Base-by-base conservation (phyloP, 2,797 vertebrate species). In the Kryptolebias ocellatus region DNA sequence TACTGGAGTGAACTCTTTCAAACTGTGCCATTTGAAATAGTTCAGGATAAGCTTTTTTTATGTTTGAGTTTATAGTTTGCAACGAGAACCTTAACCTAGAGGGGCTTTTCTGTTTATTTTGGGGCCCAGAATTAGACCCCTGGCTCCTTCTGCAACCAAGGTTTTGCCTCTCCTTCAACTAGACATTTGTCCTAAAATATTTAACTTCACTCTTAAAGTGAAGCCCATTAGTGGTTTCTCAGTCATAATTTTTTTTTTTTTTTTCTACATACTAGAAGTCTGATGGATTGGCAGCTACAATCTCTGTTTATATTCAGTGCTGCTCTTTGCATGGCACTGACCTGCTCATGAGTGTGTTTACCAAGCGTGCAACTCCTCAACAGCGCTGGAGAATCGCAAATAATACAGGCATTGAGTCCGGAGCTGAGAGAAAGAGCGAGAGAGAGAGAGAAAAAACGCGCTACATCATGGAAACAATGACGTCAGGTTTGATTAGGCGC, bases 381-480 rank as follows among this genome's bases (percentile, higher is more conserved):
- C 56, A 55, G 68, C 52, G 64, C 77, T n/a, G 37, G 54, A 75
- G 77, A 81, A 87, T 80, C 67, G 80, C 82, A 87, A 80, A 87
- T 89, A 89, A 86, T 83, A 77, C 80, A 70, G 81, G 71, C 86
- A 87, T 86, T 90, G 78, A 92, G 85, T 86, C 75, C 31, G 51
- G 57, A 78, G 80, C 72, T 82, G 78, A 81, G 74, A 76, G 72
- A 6, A 17, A 8, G 10, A 39, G 20, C 20, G n/a, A 31, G 37
- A 10, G 37, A 39, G 37, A 10, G 39, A 42, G 31, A 34, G 4
- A 72, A 74, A 72, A 70, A 74, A 77, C 69, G 76, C 78, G 73
- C 87, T 85, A 94, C 94, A 92, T 95, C 93, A 95, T 94, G 94
- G 94, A 95, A 95, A 95, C 76, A 94, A 87, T 95, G 93, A 95